Evolutionary conservation across 2,113 vertebrate genomes (phyloP), one percentile per base, ranked within the genome.

Genomic region (Leucosticte australis): DNA sequence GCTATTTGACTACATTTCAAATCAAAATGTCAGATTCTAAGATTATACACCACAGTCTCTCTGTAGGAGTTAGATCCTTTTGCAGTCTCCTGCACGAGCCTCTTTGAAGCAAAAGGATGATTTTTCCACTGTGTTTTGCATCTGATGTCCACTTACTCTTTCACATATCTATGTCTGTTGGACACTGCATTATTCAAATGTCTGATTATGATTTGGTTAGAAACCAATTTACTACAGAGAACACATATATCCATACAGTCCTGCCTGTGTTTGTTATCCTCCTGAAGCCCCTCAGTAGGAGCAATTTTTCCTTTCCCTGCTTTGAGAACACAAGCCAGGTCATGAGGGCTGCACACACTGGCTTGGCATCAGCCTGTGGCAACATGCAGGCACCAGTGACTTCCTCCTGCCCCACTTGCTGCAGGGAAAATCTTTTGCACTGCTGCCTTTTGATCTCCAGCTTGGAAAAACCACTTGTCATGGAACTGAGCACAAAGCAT

Each of bases 401-500:
- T 75, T 68, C 78, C 19, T 91, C 44, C 70, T 87, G 31, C 22
- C 44, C 22, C 11, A 8, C 35, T 71, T 75, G 50, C 81, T 78
- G 62, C 44, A 64, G 65, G 69, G 47, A 39, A 91, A 63, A 83
- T 23, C 35, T 37, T 85, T 41, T 50, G 63, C 21, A 10, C 41
- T 84, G 49, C 11, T 85, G 28, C 41, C 26, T 92, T 87, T 85
- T 57, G 49, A 64, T n/a, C 70, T 90, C 67, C 50, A 71, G 17
- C 60, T 60, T 56, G 41, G 27, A 82, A 95, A 80, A 89, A 55
- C 42, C 39, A 6, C 7, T 50, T 13, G 1, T 31, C 5, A 19
- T 1, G 5, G 21, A 65, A 39, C 53, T 9, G 53, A 75, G 55
- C 0, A 0, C 15, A 23, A 53, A 37, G 13, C 1, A 0, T 23